phyloP scores from a whole-genome alignment of 2,888 invertebrate genomes.

The Lasiommata megera region DNA sequence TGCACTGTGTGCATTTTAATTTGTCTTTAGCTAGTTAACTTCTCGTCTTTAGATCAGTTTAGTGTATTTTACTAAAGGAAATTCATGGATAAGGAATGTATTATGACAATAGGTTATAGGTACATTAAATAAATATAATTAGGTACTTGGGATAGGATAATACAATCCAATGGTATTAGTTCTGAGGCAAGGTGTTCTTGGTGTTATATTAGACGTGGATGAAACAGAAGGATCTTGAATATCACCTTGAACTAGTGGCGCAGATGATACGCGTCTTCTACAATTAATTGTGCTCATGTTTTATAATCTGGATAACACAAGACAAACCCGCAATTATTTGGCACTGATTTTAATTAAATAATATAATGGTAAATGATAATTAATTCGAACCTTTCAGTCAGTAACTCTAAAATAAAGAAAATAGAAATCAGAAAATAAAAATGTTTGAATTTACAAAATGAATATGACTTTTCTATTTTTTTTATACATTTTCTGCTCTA shows the following conservation, averaged over 20 bases:
- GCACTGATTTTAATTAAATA: background rate
- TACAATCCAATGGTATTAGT: slow-evolving; percentile 51
- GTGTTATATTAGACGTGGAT: slow-evolving; percentile 57
- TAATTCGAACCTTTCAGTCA: background rate
- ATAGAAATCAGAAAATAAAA: background rate
- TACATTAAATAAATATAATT: slow-evolving; percentile 35
- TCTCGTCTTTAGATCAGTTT: too few species aligned
- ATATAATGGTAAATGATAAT: background rate
- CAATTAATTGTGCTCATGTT: slow-evolving; percentile 45
- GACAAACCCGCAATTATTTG: background rate
- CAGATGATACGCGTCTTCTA: slow-evolving; percentile 39
- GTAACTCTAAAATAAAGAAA: background rate
- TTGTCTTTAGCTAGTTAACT: too few species aligned
- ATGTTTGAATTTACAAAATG: background rate
- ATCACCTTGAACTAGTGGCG: slow-evolving; percentile 53
- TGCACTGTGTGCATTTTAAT: too few species aligned
- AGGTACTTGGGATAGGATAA: slow-evolving; percentile 63
- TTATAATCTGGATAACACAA: background rate
- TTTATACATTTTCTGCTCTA: too few species aligned
- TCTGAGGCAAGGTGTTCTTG: slow-evolving; percentile 53
- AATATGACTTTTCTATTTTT: background rate
- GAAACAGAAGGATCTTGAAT: slow-evolving; percentile 69
- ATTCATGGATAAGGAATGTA: slow-evolving; percentile 16
- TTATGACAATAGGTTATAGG: too few species aligned
- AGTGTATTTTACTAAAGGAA: too few species aligned